Evolutionary conservation across 1,140 invertebrate genomes (phyloP), one percentile per base, ranked within the genome.

Genomic region (Homalodisca vitripennis): DNA sequence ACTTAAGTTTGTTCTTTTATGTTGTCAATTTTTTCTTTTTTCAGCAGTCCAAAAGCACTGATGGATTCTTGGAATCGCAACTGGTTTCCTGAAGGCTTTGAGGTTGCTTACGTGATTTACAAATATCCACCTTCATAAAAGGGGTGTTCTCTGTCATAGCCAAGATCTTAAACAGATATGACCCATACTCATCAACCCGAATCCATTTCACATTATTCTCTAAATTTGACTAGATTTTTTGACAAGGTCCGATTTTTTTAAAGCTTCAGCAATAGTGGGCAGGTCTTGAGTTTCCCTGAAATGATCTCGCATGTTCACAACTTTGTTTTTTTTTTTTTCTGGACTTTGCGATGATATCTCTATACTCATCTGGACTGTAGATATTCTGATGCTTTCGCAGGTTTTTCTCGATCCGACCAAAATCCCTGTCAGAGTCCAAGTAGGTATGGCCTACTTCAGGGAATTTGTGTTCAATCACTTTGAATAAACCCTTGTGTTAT

Each of bases 401-500:
- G n/a, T n/a, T n/a, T n/a, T n/a, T n/a, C n/a, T n/a, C n/a, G n/a
- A n/a, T 67, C 17, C 65, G 34, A 27, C 65, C 65, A 66, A 66
- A 66, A 34, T 66, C 3, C 14, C 65, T 41, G 48, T 67, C 65
- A 29, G 30, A 41, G 34, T 67, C 65, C 12, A 67, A 29, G 65
- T 46, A 46, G n/a, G n/a, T n/a, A n/a, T n/a, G n/a, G n/a, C n/a
- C n/a, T n/a, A n/a, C n/a, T n/a, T n/a, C n/a, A n/a, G n/a, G n/a
- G n/a, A n/a, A 48, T 34, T 2, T 29, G 41, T 22, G 51, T 30
- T 67, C 65, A 51, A 68, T 68, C 3, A 55, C 66, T n/a, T n/a
- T 68, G 48, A 68, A 68, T 22, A 30, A 2, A 3, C 66, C 66
- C 57, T 68, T 30, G 6, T 29, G n/a, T n/a, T 68, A 31, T 32